Evolutionary conservation across 2,113 vertebrate species (phyloP).

Genomic region (Acrocephalus kingi): DNA sequence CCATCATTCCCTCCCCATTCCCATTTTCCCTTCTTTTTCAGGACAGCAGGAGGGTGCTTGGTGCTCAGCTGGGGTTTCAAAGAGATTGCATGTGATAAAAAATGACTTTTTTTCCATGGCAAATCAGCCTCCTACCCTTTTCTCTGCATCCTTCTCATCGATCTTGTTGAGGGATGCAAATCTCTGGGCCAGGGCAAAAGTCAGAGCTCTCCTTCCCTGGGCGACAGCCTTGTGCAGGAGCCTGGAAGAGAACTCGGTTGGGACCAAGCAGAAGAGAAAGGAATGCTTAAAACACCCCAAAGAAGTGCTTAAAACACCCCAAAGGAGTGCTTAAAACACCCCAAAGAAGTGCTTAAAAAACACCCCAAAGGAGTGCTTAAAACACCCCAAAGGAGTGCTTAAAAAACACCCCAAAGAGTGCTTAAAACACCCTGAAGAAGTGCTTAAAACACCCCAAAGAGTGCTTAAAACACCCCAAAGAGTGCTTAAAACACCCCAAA

Average conservation of each 20-base stretch:
- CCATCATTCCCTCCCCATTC: not conserved
- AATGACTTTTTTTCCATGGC: not conserved
- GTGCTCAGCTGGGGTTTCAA: not conserved
- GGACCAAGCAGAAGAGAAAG: not conserved
- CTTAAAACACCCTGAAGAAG: not conserved
- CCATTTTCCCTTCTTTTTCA: not conserved
- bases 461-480: too few species aligned
- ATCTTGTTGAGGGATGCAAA: conserved; percentile 75
- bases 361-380: not conserved
- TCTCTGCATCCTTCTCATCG: conserved; percentile 75
- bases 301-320: not conserved
- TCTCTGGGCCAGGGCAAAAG: conserved; percentile 75
- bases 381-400: too few species aligned
- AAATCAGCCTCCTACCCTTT: conserved; percentile 72
- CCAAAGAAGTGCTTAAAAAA: not conserved
- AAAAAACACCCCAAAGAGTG: not conserved
- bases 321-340: too few species aligned
- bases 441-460: too few species aligned
- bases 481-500: too few species aligned
- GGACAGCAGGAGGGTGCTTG: not conserved
- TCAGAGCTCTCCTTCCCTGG: conserved; percentile 78
- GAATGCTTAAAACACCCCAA: not conserved
- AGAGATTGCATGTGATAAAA: not conserved
- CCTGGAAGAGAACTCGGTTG: conserved; percentile 38
- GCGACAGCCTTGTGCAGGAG: conserved; percentile 78